Conservation (phyloP, 2,113 vertebrate species). For the Condylura cristata region DNA sequence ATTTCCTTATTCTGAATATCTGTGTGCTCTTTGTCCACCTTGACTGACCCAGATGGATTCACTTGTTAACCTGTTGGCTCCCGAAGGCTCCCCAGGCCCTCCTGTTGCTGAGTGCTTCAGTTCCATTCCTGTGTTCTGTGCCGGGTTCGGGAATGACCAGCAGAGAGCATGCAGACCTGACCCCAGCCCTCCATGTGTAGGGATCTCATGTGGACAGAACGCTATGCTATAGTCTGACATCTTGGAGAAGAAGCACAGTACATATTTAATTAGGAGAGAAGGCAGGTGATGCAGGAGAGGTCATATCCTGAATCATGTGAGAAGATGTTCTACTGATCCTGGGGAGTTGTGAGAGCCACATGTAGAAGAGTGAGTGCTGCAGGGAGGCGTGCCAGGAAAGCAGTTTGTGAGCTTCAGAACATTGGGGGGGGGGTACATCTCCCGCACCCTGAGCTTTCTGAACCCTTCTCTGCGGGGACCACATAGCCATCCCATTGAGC, state of each 20-base stretch:
- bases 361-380: background rate
- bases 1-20: background rate
- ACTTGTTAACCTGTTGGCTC: background rate
- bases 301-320: background rate
- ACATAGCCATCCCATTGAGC: fast-evolving
- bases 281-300: background rate
- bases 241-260: background rate
- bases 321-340: background rate
- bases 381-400: background rate
- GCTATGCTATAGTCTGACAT: background rate
- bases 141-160: background rate
- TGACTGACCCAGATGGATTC: background rate
- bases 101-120: no score
- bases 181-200: background rate
- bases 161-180: background rate
- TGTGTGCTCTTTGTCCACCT: background rate
- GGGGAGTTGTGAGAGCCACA: no score
- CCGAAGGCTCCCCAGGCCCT: background rate
- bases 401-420: background rate
- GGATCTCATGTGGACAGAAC: background rate
- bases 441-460: background rate
- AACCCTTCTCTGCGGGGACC: background rate
- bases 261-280: background rate
- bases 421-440: no score
- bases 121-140: no score